These are phyloP conservation scores for Rattus rattus DNA, from an alignment of 2,113 vertebrate species.

Conservation along the genomic window DNA sequence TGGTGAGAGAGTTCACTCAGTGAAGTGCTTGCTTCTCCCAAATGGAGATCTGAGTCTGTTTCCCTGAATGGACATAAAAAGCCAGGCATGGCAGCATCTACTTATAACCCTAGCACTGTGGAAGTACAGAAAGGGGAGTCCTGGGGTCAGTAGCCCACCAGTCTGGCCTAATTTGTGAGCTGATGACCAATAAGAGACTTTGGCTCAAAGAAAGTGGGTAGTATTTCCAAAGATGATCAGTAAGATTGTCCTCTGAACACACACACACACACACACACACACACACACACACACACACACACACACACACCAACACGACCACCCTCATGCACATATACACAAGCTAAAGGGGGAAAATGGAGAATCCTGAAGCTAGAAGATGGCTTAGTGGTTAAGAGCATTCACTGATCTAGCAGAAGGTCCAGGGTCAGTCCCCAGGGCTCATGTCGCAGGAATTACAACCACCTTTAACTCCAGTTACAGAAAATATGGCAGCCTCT, in stretches of 20 bases:
- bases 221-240: neutral
- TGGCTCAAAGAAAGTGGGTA: neutral
- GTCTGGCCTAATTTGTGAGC: neutral
- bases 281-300: neutral
- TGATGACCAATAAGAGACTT: neutral
- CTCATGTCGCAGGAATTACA: neutral
- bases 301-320: neutral
- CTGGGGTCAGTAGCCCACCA: neutral
- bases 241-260: neutral
- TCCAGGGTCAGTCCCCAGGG: neutral
- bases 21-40: neutral
- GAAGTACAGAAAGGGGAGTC: neutral
- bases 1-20: neutral
- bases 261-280: neutral
- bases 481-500: neutral
- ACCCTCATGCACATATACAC: neutral
- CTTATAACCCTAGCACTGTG: neutral
- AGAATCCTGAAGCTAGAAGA: neutral
- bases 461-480: neutral
- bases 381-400: neutral
- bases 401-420: neutral
- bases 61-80: neutral
- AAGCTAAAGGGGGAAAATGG: neutral
- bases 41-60: neutral
- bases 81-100: neutral